Evolutionary conservation across 2,888 invertebrate genomes (phyloP).

Genomic region (Apamea monoglypha): DNA sequence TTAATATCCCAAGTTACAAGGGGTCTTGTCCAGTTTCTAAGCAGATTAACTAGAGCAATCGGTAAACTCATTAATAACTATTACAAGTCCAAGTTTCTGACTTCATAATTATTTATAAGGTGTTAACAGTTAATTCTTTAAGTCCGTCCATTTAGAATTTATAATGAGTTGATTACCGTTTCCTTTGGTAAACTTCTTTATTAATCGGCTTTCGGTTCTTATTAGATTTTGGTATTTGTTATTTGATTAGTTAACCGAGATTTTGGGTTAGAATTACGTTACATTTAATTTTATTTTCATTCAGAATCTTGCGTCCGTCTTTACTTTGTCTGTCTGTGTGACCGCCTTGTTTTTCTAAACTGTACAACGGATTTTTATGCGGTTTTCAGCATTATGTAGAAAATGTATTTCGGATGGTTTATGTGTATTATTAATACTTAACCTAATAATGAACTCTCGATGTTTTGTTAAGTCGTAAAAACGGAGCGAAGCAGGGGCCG

Average conservation of each 20-base stretch:
- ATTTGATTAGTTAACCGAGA: conserved; percentile 49
- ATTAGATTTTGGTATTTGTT: conserved; percentile 53
- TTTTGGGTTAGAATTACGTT: conserved; percentile 20
- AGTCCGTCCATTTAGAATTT: conserved; percentile 69
- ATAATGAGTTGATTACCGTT: conserved; percentile 61
- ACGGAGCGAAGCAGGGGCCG: not conserved
- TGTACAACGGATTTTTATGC: not conserved
- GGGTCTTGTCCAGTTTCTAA: conserved; percentile 77
- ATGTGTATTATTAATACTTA: not conserved
- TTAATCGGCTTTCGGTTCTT: conserved; percentile 68
- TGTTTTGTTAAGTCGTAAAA: not conserved
- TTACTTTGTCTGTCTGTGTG: not conserved
- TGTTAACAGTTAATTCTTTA: conserved; percentile 74
- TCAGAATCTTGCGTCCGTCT: not conserved
- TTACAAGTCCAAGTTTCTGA: conserved; percentile 67
- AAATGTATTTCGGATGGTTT: not conserved
- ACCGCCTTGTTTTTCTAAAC: not conserved
- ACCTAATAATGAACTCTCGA: not conserved
- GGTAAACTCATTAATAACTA: conserved; percentile 80
- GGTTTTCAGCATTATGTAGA: not conserved
- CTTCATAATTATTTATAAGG: conserved; percentile 78
- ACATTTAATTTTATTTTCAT: not conserved
- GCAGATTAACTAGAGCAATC: conserved; percentile 80
- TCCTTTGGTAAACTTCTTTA: conserved; percentile 54
- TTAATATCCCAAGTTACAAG: conserved; percentile 68